Evolutionary conservation across 2,888 invertebrate genomes (phyloP).

Genomic region (Chalcis sispes): DNA sequence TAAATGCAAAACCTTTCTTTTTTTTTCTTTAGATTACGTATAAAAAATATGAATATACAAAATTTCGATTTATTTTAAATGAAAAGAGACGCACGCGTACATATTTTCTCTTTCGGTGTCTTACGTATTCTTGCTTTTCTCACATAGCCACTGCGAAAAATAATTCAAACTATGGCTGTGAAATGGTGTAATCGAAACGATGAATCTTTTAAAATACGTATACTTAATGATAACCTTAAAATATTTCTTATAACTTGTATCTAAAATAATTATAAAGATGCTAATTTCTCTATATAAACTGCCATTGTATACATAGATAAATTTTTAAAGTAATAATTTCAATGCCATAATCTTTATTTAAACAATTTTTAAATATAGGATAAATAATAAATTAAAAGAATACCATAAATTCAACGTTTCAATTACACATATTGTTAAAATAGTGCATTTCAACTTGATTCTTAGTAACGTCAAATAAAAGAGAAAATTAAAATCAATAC

Average conservation of each 20-base stretch:
- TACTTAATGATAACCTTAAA: constrained; percentile 17
- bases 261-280: neutral
- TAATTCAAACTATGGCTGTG: constrained; percentile 55
- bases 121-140: constrained; percentile 25
- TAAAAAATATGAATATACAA: no score
- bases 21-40: neutral
- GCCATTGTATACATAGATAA: neutral
- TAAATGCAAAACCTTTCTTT: neutral
- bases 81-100: neutral
- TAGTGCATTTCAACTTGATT: constrained; percentile 20
- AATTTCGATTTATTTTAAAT: neutral
- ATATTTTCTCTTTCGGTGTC: constrained; percentile 2
- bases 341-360: neutral
- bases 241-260: constrained; percentile 2
- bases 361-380: neutral
- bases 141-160: constrained; percentile 46
- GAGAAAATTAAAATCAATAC: neutral
- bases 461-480: neutral
- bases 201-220: constrained; percentile 16
- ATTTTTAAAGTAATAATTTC: neutral
- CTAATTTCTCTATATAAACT: constrained; percentile 31
- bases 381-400: neutral
- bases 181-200: constrained; percentile 53
- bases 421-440: constrained; percentile 42
- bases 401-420: constrained; percentile 46